These are phyloP conservation scores for Gonatopus flavifemur DNA, from an alignment of 1,140 invertebrate species.

Conservation along the genomic window DNA sequence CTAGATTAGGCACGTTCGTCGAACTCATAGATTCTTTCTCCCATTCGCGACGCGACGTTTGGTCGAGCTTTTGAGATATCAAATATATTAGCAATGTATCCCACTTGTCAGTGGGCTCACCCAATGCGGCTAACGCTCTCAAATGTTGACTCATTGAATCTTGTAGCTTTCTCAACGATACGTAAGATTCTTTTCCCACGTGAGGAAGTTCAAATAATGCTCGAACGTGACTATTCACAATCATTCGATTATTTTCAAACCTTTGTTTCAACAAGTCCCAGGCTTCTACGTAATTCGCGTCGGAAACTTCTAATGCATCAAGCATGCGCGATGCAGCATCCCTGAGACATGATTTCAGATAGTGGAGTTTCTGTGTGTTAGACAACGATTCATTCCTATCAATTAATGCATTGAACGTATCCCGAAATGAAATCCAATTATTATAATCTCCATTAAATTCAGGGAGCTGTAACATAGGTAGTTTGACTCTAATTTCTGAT, in stretches of 20 bases:
- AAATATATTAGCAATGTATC: slow-evolving; percentile 9
- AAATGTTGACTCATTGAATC: slow-evolving; percentile 29
- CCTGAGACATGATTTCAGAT: slow-evolving; percentile 13
- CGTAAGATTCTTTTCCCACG: slow-evolving; percentile 25
- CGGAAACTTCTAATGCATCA: slow-evolving; percentile 11
- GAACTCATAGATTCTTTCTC: too few species aligned
- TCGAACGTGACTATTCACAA: slow-evolving; percentile 34
- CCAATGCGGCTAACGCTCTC: slow-evolving; percentile 20
- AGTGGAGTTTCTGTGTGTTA: slow-evolving; percentile 25
- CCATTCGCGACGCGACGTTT: not conserved
- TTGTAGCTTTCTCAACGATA: slow-evolving; percentile 20
- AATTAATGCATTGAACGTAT: slow-evolving; percentile 18
- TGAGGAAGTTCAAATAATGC: slow-evolving; percentile 23
- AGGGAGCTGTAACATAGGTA: too few species aligned
- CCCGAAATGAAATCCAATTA: slow-evolving; percentile 22
- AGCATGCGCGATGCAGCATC: slow-evolving; percentile 12
- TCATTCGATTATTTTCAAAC: slow-evolving; percentile 32
- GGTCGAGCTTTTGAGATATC: not conserved
- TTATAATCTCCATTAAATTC: too few species aligned
- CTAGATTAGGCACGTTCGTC: not conserved
- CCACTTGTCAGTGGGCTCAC: not conserved
- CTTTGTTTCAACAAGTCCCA: slow-evolving; percentile 25
- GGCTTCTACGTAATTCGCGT: slow-evolving; percentile 20
- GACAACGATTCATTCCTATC: slow-evolving; percentile 1
- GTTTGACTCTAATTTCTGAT: too few species aligned